Percentiles rank a stretch among this genome's conserved stretches.
Evolutionary conservation across 1,140 invertebrate genomes (phyloP).

Genomic region (Aporrectodea caliginosa): DNA sequence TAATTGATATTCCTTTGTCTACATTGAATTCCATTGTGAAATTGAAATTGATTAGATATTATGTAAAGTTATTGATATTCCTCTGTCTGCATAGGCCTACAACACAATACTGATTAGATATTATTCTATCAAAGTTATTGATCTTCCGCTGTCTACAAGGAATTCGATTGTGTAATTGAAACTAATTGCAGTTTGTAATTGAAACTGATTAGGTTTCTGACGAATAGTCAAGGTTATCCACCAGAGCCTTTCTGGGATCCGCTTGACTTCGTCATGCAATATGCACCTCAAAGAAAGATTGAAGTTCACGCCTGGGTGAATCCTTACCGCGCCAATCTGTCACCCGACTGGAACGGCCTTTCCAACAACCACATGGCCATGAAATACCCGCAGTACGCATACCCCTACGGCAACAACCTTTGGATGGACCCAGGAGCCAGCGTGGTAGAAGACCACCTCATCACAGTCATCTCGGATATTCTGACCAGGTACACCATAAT

Average conservation of each 20-base stretch:
- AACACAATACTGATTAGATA: no score
- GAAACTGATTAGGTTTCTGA: conserved; percentile 38
- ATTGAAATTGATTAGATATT: no score
- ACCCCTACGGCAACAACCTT: conserved; percentile 40
- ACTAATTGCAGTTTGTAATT: no score
- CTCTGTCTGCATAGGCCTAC: no score
- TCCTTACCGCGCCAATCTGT: conserved; percentile 40
- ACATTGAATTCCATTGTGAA: no score
- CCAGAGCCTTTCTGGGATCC: conserved; percentile 47
- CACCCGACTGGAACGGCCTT: conserved; percentile 37
- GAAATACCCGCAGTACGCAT: conserved; percentile 39
- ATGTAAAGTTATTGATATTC: no score
- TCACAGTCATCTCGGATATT: conserved; percentile 44
- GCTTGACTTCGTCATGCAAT: conserved; percentile 39
- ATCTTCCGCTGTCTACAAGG: no score
- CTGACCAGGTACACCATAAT: conserved; percentile 35
- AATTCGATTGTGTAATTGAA: no score
- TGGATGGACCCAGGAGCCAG: conserved; percentile 49
- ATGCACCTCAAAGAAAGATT: conserved; percentile 42
- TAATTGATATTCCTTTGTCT: no score
- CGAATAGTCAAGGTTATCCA: conserved; percentile 43
- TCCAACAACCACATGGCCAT: conserved; percentile 45
- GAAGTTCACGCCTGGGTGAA: conserved; percentile 53
- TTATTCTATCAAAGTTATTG: no score
- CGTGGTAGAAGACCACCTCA: conserved; percentile 39